Evolutionary conservation across 2,888 invertebrate species (phyloP).

Genomic region (Rambutsinella grinnellia): DNA sequence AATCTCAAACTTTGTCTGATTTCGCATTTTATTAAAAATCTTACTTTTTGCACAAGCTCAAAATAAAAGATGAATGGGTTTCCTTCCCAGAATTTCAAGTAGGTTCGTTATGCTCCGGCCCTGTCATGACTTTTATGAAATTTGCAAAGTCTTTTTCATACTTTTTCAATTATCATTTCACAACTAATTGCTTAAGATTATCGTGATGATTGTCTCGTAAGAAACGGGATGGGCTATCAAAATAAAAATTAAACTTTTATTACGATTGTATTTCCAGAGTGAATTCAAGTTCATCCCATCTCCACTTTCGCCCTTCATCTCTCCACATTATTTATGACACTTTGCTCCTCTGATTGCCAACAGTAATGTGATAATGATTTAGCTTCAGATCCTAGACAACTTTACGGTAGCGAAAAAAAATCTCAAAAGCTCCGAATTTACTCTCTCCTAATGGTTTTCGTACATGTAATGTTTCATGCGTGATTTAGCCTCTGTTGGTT

Average conservation of each 20-base stretch:
- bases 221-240: slow-evolving; percentile 26
- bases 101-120: slow-evolving; percentile 20
- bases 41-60: neutral
- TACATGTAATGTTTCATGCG: slow-evolving; percentile 37
- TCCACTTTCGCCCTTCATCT: no score
- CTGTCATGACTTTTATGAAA: slow-evolving; percentile 28
- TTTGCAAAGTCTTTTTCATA: slow-evolving; percentile 19
- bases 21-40: neutral
- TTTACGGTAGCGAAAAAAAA: neutral
- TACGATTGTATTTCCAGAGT: neutral
- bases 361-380: no score
- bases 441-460: slow-evolving; percentile 35
- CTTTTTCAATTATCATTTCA: no score
- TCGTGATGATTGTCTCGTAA: no score
- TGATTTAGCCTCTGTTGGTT: slow-evolving; percentile 4
- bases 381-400: neutral
- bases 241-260: neutral
- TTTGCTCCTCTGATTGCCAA: no score
- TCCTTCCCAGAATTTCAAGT: slow-evolving; percentile 35
- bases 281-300: no score
- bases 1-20: neutral
- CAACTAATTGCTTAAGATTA: no score
- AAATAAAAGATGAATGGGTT: slow-evolving; percentile 39
- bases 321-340: no score
- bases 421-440: slow-evolving; percentile 14